Percentiles rank a stretch among this genome's conserved stretches.
Evolutionary conservation across 2,797 vertebrate species (phyloP).

Genomic region (Danio jaintianensis): DNA sequence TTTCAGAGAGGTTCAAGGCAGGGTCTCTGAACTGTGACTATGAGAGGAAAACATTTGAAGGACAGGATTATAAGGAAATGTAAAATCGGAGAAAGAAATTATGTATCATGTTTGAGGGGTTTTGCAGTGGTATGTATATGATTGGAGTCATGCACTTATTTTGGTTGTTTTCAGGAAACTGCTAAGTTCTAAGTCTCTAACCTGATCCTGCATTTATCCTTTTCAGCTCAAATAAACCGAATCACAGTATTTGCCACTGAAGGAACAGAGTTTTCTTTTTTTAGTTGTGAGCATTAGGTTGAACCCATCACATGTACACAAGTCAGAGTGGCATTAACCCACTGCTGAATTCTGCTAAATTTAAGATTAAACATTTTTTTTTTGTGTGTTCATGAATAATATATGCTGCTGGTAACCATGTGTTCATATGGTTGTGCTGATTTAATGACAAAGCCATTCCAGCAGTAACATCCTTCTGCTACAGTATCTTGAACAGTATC

Average conservation of each 20-base stretch:
- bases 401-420: not conserved
- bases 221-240: not conserved
- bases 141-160: conserved; percentile 48
- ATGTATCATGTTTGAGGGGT: conserved; percentile 65
- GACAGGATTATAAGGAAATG: conserved; percentile 78
- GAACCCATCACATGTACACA: no score
- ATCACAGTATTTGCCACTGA: no score
- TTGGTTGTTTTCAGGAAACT: conserved; percentile 26
- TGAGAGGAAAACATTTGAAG: conserved; percentile 69
- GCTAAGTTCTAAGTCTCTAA: not conserved
- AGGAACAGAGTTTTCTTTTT: not conserved
- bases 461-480: not conserved
- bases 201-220: not conserved
- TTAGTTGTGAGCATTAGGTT: not conserved
- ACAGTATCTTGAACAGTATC: no score
- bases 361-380: no score
- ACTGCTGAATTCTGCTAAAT: no score
- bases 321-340: no score
- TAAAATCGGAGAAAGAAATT: conserved; percentile 63
- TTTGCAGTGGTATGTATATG: conserved; percentile 55
- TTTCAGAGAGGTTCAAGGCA: conserved; percentile 80
- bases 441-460: conserved; percentile 22
- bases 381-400: no score
- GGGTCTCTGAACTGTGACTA: conserved; percentile 67
- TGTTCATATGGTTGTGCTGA: not conserved